Conservation (phyloP, 2,797 vertebrate species). For the Anisognathus igniventris region DNA sequence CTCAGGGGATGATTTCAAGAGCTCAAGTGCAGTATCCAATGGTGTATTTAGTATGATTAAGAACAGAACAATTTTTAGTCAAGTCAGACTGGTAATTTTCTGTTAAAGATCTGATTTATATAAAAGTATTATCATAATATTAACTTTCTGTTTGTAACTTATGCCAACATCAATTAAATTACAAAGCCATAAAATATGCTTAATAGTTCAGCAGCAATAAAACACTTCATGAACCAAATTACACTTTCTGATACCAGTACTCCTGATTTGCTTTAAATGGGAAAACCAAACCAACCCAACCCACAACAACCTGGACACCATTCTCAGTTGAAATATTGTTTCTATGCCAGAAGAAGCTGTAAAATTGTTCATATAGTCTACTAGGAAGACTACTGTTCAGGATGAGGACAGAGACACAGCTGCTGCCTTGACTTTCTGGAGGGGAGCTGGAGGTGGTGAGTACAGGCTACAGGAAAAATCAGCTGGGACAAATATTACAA, state of each 20-base stretch:
- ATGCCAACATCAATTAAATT: not conserved
- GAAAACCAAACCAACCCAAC: not conserved
- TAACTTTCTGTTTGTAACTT: not conserved
- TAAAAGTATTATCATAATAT: conserved; percentile 13
- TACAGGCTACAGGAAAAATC: not conserved
- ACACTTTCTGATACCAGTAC: not conserved
- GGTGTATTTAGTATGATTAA: not conserved
- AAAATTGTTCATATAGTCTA: rapidly evolving
- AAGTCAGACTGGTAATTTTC: not conserved
- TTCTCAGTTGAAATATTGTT: not conserved
- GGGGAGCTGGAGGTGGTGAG: not conserved
- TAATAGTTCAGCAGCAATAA: not conserved
- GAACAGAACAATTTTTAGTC: not conserved
- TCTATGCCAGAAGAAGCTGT: not conserved
- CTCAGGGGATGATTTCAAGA: conserved; percentile 1
- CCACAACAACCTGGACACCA: not conserved
- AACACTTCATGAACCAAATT: not conserved
- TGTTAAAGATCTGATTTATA: not conserved
- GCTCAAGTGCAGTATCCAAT: not conserved
- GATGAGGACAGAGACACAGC: not conserved
- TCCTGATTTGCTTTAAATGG: not conserved
- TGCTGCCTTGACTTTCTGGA: not conserved
- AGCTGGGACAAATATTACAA: not conserved
- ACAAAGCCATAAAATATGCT: not conserved
- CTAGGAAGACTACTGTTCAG: not conserved